These are phyloP conservation scores for Meda fulgida DNA, from an alignment of 2,797 vertebrate species.

Conservation along the genomic window DNA sequence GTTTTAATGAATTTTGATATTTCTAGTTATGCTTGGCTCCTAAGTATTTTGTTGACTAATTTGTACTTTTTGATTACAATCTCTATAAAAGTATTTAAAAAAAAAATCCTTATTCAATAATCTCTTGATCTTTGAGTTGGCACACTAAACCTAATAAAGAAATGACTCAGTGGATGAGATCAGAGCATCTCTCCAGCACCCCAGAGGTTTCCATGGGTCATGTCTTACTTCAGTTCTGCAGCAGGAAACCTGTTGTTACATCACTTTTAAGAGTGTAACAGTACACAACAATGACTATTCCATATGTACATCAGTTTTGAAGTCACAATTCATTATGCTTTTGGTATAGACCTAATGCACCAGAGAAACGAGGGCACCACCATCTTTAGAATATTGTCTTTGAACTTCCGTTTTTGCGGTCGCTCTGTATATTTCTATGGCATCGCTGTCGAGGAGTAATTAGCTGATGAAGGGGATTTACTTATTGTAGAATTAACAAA, in stretches of 20 bases:
- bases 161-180: constrained; percentile 58
- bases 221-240: neutral
- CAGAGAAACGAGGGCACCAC: no score
- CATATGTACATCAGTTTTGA: neutral
- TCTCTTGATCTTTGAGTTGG: constrained; percentile 55
- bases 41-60: neutral
- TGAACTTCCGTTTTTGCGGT: no score
- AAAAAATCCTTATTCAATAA: neutral
- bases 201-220: constrained; percentile 51
- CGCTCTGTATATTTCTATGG: no score
- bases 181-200: constrained; percentile 58
- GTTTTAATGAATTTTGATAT: neutral
- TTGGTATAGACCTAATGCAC: no score
- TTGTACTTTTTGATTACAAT: neutral
- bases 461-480: no score
- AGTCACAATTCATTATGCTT: neutral
- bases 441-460: no score
- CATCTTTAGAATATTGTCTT: no score
- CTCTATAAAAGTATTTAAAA: neutral
- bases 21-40: neutral
- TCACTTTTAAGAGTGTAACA: neutral
- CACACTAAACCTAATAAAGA: constrained; percentile 54
- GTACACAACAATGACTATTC: neutral
- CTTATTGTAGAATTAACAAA: no score
- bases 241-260: constrained; percentile 14